These are phyloP conservation scores for Zapus hudsonius DNA, from an alignment of 2,113 vertebrate species.

Conservation along the genomic window DNA sequence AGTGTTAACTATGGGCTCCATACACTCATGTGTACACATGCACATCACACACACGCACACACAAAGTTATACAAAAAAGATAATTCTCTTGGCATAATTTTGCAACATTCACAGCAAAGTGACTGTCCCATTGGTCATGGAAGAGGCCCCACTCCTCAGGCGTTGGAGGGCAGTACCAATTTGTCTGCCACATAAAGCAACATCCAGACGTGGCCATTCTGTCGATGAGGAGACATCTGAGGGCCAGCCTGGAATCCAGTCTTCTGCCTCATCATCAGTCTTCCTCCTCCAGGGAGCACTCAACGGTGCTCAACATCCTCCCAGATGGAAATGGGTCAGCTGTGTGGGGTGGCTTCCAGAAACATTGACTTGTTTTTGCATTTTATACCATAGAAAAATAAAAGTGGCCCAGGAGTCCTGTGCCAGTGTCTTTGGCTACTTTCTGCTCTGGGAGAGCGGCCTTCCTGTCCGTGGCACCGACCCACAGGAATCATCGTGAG, in stretches of 20 bases:
- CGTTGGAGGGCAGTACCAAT: fast-evolving
- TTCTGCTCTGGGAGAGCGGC: fast-evolving
- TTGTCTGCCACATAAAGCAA: background rate
- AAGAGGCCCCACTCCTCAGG: background rate
- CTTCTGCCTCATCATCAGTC: too few species aligned
- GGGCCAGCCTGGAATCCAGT: background rate
- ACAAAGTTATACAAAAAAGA: too few species aligned
- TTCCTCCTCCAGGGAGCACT: background rate
- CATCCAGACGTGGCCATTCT: background rate
- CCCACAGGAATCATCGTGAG: too few species aligned
- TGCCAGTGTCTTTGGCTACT: fast-evolving
- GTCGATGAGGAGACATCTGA: background rate
- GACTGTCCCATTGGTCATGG: too few species aligned
- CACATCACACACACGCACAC: too few species aligned
- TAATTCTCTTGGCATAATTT: background rate
- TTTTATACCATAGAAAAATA: background rate
- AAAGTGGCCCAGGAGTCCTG: background rate
- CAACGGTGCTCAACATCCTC: background rate
- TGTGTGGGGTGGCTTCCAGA: background rate
- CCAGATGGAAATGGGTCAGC: background rate
- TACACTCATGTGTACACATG: too few species aligned
- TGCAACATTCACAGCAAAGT: background rate
- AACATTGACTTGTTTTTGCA: background rate
- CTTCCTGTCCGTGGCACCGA: background rate
- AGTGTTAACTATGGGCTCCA: too few species aligned